Percentiles rank a stretch among this genome's conserved stretches.
These are phyloP conservation scores for Nothobranchius kuhntae DNA, from an alignment of 2,113 vertebrate genomes.

Conservation along the genomic window DNA sequence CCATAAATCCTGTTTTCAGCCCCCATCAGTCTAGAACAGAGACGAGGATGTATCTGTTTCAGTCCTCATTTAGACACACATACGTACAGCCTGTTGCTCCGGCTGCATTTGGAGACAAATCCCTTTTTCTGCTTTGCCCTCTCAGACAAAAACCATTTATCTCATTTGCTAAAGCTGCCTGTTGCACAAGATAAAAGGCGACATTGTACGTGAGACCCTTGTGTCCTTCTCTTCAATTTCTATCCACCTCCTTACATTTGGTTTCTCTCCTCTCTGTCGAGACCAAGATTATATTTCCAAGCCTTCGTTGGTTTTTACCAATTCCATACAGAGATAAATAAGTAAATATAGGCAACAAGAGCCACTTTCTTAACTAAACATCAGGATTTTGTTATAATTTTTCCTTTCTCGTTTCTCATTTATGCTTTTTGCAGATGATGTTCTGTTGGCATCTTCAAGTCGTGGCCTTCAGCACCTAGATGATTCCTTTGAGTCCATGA, in stretches of 20 bases:
- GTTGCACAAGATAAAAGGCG: conserved; percentile 60
- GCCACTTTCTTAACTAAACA: too few species aligned
- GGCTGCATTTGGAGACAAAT: conserved; percentile 64
- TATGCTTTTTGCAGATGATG: too few species aligned
- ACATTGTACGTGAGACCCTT: conserved; percentile 12
- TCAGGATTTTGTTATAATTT: too few species aligned
- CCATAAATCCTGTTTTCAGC: conserved; percentile 71
- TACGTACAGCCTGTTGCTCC: conserved; percentile 58
- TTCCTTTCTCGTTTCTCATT: too few species aligned
- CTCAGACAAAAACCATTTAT: conserved; percentile 53
- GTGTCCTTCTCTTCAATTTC: conserved; percentile 3
- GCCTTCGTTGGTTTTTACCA: too few species aligned
- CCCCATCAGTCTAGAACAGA: conserved; percentile 58
- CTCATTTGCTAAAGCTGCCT: conserved; percentile 59
- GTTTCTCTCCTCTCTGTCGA: not conserved
- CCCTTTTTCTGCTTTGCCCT: conserved; percentile 65
- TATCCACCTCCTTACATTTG: conserved; percentile 3
- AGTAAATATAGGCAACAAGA: too few species aligned
- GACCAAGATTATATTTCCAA: not conserved
- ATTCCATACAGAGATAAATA: too few species aligned
- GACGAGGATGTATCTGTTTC: conserved; percentile 53
- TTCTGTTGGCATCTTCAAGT: too few species aligned
- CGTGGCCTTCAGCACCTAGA: too few species aligned
- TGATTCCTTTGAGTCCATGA: too few species aligned
- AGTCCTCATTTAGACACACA: conserved; percentile 38